Percentiles rank a stretch among this genome's conserved stretches.
phyloP scores from a whole-genome alignment of 2,113 vertebrate genomes.

The Melozone crissalis region DNA sequence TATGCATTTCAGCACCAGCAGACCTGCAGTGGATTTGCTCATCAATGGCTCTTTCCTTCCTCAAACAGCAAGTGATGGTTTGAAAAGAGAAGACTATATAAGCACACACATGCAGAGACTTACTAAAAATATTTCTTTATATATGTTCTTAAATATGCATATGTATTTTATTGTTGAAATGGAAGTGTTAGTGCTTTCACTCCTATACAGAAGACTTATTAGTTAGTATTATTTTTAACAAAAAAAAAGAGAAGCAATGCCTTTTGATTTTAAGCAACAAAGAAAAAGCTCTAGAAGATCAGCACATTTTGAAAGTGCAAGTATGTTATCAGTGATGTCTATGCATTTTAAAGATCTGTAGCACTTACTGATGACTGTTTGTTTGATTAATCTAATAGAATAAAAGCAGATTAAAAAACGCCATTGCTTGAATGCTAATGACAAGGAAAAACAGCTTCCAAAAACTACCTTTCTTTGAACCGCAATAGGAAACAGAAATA shows the following conservation, averaged over 20 bases:
- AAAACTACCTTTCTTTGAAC: not conserved
- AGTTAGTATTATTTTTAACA: not conserved
- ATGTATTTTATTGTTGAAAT: not conserved
- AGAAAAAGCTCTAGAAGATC: not conserved
- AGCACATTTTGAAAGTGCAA: not conserved
- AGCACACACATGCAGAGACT: accelerated
- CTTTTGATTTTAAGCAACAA: not conserved
- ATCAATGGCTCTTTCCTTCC: not conserved
- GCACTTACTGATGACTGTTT: not conserved
- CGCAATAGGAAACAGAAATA: not conserved
- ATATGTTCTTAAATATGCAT: not conserved
- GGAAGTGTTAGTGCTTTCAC: not conserved
- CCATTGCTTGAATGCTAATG: not conserved
- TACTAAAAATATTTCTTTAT: not conserved
- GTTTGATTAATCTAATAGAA: not conserved
- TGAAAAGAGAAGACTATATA: not conserved
- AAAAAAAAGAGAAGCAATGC: not conserved
- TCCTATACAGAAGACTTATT: not conserved
- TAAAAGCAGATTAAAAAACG: not conserved
- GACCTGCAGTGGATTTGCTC: not conserved
- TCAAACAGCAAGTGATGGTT: not conserved
- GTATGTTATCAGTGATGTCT: not conserved
- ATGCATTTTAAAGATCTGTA: not conserved
- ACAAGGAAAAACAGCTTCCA: not conserved
- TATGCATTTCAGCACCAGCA: not conserved